Base-by-base conservation (phyloP, 1,140 invertebrate species). In the Vollenhovia emeryi region DNA sequence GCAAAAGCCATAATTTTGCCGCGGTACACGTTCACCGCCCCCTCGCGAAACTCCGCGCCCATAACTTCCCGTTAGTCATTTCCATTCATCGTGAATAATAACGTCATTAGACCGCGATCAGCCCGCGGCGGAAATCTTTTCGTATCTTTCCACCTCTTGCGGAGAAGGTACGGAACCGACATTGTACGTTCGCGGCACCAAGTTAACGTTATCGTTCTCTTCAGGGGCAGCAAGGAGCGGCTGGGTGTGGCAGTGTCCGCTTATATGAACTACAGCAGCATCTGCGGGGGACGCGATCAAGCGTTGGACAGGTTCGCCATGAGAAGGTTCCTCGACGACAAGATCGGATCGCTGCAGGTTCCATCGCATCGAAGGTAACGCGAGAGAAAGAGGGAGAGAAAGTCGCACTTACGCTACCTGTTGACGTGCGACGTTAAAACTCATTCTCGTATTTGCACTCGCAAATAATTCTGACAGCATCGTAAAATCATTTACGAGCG, bases 251-350 rank as follows among this genome's bases (percentile, higher is more conserved):
- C 98, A 84, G 97, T 99, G 76, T 97, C 98, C 15, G 98, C 98
- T 9, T 99, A 98, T 95, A 98, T 99, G 97, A 98, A 99, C 95
- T 99, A 99, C 95, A 98, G 97, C 87, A 98, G 97, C 92, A 98
- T 99, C 89, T 99, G 98, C 95, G 97, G 98, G 48, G 97, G 97
- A 90, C 97, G 97, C 62, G 98, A 99, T 94, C 97, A 98, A 93
- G 98, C 98, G 13, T 96, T 98, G 79, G 98, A 99, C 95, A 96
- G 98, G 92, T 98, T 98, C 94, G 98, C 98, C 36, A 99, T 99
- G 98, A 96, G 98, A 91, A 96, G 97, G 89, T 99, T 98, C 94
- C 96, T 98, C 88, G 98, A 99, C 93, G 98, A 98, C 93, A 97
- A 98, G 93, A 96, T 98, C 86, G 97, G 97, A 79, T 95, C 96